Conservation (phyloP, 2,797 vertebrate genomes). For the Malacoraja senta region DNA sequence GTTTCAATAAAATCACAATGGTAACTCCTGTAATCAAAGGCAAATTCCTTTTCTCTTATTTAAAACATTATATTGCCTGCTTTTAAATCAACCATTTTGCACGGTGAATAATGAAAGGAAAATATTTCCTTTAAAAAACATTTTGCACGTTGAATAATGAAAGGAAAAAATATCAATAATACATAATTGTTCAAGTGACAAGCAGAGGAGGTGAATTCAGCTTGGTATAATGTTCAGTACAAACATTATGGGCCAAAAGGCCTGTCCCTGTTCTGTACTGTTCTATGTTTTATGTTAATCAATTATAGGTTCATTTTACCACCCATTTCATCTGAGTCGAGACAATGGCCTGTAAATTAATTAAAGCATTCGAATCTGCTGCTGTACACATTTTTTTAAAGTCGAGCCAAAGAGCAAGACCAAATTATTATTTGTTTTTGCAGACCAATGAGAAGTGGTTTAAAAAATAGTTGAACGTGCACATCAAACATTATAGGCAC, state of each 20-base stretch:
- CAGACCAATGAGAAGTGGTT: not conserved
- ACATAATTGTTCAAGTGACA: not conserved
- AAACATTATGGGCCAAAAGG: too few relatives aligned
- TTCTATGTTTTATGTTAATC: not conserved
- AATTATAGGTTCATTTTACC: not conserved
- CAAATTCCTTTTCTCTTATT: not conserved
- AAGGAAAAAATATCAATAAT: not conserved
- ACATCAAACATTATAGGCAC: not conserved
- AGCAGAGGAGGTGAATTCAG: too few relatives aligned
- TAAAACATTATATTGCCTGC: not conserved
- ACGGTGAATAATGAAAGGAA: too few relatives aligned
- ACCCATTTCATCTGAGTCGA: not conserved
- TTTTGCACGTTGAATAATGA: not conserved
- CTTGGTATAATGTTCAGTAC: too few relatives aligned
- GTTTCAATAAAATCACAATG: not conserved
- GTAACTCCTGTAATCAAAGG: not conserved
- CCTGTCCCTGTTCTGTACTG: too few relatives aligned
- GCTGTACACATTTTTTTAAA: not conserved
- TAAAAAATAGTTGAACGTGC: not conserved
- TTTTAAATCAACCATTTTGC: not conserved
- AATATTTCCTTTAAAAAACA: too few relatives aligned
- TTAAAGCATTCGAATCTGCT: not conserved
- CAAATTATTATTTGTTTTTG: not conserved
- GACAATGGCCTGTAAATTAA: not conserved
- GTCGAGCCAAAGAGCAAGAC: not conserved